phyloP scores from a whole-genome alignment of 2,113 vertebrate genomes.

The Nothocercus nigrocapillus region DNA sequence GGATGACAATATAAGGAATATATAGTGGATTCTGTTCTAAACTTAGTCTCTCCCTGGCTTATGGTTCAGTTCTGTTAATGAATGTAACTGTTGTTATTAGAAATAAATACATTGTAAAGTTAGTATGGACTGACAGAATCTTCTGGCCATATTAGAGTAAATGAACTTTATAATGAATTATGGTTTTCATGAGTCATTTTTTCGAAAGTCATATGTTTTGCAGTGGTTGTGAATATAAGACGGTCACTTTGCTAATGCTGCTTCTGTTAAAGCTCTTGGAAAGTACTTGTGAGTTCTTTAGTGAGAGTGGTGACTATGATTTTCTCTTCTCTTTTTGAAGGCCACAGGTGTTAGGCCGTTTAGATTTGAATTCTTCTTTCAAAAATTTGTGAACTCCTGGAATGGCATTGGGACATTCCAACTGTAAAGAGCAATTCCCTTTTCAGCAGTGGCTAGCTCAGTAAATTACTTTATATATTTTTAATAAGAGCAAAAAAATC shows the following conservation, averaged over 20 bases:
- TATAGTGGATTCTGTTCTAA: not conserved
- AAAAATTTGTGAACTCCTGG: not conserved
- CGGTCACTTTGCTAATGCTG: not conserved
- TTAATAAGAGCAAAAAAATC: not conserved
- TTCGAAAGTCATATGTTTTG: not conserved
- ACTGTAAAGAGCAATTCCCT: not conserved
- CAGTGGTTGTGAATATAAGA: not conserved
- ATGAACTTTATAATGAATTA: not conserved
- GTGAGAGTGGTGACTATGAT: not conserved
- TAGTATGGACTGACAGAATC: not conserved
- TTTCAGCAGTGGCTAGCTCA: not conserved
- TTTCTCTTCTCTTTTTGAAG: not conserved
- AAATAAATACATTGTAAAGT: not conserved
- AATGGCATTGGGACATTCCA: not conserved
- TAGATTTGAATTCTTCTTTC: not conserved
- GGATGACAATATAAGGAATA: fast-evolving
- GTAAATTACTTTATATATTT: not conserved
- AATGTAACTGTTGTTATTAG: not conserved
- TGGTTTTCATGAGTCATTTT: not conserved
- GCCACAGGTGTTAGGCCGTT: not conserved
- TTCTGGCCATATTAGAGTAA: not conserved
- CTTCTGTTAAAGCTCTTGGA: not conserved
- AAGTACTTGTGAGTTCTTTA: not conserved
- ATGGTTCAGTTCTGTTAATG: not conserved
- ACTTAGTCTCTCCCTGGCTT: not conserved